Evolutionary conservation across 2,888 invertebrate species (phyloP).

Genomic region (Acholoe squamosa): DNA sequence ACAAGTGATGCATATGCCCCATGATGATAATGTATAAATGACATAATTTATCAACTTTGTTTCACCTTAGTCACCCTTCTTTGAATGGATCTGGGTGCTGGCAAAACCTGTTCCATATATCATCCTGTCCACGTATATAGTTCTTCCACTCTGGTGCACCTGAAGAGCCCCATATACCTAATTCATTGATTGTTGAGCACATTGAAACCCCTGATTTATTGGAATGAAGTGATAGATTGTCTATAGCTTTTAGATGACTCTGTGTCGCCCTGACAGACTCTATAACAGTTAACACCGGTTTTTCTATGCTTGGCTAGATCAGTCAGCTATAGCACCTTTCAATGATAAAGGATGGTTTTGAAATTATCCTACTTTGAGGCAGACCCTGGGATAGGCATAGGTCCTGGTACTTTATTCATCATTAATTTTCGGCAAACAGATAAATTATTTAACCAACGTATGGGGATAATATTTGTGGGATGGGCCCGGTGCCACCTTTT

Average conservation of each 20-base stretch:
- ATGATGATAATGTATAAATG: no score
- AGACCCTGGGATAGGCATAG: not conserved
- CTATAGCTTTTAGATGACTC: conserved; percentile 1
- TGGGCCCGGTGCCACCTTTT: not conserved
- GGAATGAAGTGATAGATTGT: not conserved
- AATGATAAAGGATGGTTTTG: not conserved
- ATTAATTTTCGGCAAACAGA: not conserved
- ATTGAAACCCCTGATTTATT: not conserved
- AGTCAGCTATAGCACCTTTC: not conserved
- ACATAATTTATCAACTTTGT: no score
- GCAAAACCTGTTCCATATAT: no score
- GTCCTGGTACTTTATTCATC: not conserved
- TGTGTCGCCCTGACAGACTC: not conserved
- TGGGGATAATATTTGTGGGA: not conserved
- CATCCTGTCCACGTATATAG: no score
- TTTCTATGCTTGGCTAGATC: not conserved
- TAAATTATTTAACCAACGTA: not conserved
- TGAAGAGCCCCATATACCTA: no score
- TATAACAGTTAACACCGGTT: no score
- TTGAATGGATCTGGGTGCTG: no score
- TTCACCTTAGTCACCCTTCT: no score
- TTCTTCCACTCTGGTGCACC: no score
- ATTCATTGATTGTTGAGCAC: not conserved
- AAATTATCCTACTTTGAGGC: not conserved
- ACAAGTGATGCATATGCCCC: no score